Evolutionary conservation across 2,113 vertebrate species (phyloP), one percentile per base, ranked within the genome.

Genomic region (Bujurquina vittata): DNA sequence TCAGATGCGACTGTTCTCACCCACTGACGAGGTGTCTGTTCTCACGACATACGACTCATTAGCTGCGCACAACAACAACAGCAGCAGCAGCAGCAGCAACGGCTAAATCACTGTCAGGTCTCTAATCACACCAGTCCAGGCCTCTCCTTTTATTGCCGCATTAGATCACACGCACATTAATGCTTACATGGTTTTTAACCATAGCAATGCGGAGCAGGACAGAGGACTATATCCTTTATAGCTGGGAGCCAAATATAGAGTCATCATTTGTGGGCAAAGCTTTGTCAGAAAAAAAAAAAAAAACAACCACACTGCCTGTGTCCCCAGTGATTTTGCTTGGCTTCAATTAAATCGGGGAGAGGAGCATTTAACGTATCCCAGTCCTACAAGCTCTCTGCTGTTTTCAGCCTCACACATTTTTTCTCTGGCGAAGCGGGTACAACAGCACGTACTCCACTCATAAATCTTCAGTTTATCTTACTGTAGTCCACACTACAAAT

Each of bases 281-380:
- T 90, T 81, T 83, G 83, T 84, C 67, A 77, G 62, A 52, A 58
- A 9, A 1, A 33, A 33, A 33, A 33, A 31, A 31, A 35, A 35
- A 76, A 75, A 84, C 40, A 84, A 77, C 83, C 55, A 5, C 76
- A 72, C 6, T 74, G 63, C 56, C 62, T 75, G 18, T 20, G 65
- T 90, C 85, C 82, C 87, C 58, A 2, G 77, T 86, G 85, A 74
- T 58, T 88, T 65, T 31, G 14, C 80, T 80, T 15, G 65, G 85
- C 81, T 82, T 89, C 62, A 86, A 85, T 90, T 89, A 91, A 91
- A 89, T 79, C 67, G 60, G 79, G 52, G 33, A 59, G 74, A 76
- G 74, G 61, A 63, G 54, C 72, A 74, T 86, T 88, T 83, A 57
- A 59, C 79, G 77, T 59, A 37, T 35, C 63, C 73, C 82, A 63